Conservation (phyloP, 2,797 vertebrate genomes). For the Melanotaenia nigrans region DNA sequence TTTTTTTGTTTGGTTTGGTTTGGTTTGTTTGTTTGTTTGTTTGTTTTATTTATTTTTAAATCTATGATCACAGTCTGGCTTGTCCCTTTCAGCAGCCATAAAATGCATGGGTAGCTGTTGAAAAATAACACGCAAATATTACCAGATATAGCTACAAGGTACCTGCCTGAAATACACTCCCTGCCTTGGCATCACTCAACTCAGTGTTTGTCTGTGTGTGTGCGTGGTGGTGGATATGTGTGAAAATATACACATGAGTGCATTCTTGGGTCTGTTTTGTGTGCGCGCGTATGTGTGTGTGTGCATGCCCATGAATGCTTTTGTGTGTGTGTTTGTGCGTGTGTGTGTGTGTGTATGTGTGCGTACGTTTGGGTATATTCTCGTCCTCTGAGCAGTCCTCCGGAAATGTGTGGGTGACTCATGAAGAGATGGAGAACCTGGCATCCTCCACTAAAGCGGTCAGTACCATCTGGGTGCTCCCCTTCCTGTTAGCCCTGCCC, state of each 20-base stretch:
- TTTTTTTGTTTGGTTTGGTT: no score
- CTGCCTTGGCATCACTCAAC: constrained; percentile 72
- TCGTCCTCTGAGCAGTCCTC: constrained; percentile 88
- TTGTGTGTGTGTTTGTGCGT: constrained; percentile 15
- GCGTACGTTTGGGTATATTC: constrained; percentile 58
- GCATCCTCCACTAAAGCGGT: constrained; percentile 94
- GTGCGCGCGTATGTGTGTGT: neutral
- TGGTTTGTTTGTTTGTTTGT: neutral
- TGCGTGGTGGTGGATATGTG: constrained; percentile 25
- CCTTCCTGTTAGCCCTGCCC: constrained; percentile 41
- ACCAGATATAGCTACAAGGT: constrained; percentile 58
- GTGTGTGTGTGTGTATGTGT: constrained; percentile 27
- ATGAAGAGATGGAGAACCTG: constrained; percentile 98
- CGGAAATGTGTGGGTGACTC: constrained; percentile 98
- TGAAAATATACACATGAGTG: constrained; percentile 27
- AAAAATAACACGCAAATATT: constrained; percentile 46
- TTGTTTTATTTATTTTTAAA: neutral
- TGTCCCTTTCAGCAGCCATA: constrained; percentile 41
- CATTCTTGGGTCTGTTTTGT: constrained; percentile 24
- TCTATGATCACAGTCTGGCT: constrained; percentile 21
- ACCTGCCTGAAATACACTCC: constrained; percentile 75
- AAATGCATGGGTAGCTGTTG: constrained; percentile 58
- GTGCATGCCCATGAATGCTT: constrained; percentile 10
- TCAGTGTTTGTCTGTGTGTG: constrained; percentile 62
- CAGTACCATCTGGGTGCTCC: constrained; percentile 86